These are phyloP conservation scores for Drosophila macrospina DNA, from an alignment of 2,888 invertebrate genomes.

Conservation along the genomic window DNA sequence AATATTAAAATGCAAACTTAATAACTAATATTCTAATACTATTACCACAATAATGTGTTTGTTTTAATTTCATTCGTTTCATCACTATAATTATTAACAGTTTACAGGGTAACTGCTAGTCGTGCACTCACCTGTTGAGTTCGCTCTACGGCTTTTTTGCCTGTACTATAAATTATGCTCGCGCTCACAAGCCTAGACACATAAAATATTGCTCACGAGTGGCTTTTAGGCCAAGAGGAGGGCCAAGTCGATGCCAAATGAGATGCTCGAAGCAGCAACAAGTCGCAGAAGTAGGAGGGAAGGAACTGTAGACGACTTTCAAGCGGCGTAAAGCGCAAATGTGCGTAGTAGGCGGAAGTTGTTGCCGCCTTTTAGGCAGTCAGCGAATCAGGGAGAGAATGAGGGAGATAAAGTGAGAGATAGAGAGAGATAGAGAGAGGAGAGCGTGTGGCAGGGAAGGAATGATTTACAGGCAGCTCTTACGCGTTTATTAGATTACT, in stretches of 20 bases:
- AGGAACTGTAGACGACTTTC: conserved; percentile 45
- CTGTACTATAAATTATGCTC: conserved; percentile 62
- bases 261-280: conserved; percentile 54
- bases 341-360: conserved; percentile 50
- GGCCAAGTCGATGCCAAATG: conserved; percentile 18
- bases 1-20: no score
- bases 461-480: conserved; percentile 63
- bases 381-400: conserved; percentile 12
- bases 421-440: not conserved
- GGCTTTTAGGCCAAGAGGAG: conserved; percentile 47
- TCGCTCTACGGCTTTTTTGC: not conserved
- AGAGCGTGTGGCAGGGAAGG: not conserved
- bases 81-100: no score
- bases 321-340: conserved; percentile 43
- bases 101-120: not conserved
- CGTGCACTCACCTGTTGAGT: not conserved
- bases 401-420: not conserved
- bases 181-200: conserved; percentile 35
- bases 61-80: no score
- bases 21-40: no score
- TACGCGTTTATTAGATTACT: conserved; percentile 48
- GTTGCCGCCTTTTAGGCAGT: conserved; percentile 68
- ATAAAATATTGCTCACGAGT: conserved; percentile 72
- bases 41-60: no score
- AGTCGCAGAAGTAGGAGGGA: conserved; percentile 35